Conservation (phyloP, 2,888 invertebrate genomes). For the Neoaliturus tenellus region DNA sequence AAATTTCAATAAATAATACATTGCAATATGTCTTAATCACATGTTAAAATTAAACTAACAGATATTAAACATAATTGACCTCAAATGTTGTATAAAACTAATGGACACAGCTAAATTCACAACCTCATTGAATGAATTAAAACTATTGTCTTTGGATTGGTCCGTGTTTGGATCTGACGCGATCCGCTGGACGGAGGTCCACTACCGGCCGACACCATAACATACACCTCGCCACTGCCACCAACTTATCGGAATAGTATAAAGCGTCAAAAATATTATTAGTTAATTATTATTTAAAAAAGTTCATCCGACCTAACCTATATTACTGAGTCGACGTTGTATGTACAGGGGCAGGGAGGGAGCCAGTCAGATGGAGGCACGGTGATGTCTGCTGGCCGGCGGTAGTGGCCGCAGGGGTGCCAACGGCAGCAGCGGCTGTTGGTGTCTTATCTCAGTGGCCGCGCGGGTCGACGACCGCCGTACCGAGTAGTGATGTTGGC, state of each 20-base stretch:
- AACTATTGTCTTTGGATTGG: conserved; percentile 37
- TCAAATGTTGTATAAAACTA: too few relatives aligned
- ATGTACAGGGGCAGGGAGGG: not conserved
- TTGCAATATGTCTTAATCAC: too few relatives aligned
- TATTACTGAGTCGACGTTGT: conserved; percentile 38
- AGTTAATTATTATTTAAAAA: conserved; percentile 55
- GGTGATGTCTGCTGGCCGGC: conserved; percentile 67
- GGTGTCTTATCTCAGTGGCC: conserved; percentile 67
- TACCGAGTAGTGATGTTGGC: conserved; percentile 48
- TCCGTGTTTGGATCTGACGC: not conserved
- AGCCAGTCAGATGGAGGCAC: conserved; percentile 65
- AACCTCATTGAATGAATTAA: conserved; percentile 13
- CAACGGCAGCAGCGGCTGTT: conserved; percentile 73
- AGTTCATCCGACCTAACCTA: conserved; percentile 51
- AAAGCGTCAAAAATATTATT: conserved; percentile 59
- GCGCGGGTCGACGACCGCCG: conserved; percentile 34
- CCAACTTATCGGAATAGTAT: conserved; percentile 53
- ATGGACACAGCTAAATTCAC: conserved; percentile 14
- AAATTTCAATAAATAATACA: too few relatives aligned
- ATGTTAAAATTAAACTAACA: too few relatives aligned
- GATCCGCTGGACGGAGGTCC: conserved; percentile 12
- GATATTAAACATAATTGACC: too few relatives aligned
- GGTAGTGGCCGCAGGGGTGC: conserved; percentile 71
- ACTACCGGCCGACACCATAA: conserved; percentile 19
- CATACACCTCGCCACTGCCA: not conserved